Conservation (phyloP, 2,113 vertebrate species). For the Sinocyclocheilus anophthalmus region DNA sequence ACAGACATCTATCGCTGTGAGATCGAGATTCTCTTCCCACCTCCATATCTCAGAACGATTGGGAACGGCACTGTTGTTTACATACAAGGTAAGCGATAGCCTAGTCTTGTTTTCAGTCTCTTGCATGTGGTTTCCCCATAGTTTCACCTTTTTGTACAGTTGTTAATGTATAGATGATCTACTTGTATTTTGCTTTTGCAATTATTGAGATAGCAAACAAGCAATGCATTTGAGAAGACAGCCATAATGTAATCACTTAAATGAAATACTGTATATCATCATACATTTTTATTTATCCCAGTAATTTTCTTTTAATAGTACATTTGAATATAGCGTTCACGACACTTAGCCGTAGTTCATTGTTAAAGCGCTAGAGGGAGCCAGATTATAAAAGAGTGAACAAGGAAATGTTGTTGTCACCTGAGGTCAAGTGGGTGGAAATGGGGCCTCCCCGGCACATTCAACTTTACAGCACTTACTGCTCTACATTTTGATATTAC, state of each 20-base stretch:
- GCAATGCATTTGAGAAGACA: background rate
- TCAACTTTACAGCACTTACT: constrained; percentile 18
- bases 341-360: background rate
- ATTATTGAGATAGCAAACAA: background rate
- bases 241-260: background rate
- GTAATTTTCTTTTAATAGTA: background rate
- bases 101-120: background rate
- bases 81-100: constrained; percentile 61
- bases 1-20: constrained; percentile 72
- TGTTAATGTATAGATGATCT: background rate
- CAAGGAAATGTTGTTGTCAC: constrained; percentile 15
- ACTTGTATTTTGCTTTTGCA: background rate
- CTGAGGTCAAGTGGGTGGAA: constrained; percentile 33
- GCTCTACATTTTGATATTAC: constrained; percentile 32
- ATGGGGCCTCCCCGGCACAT: constrained; percentile 44
- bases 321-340: background rate
- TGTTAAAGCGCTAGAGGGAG: constrained; percentile 43
- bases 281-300: background rate
- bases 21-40: constrained; percentile 67
- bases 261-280: background rate
- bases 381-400: background rate
- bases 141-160: background rate
- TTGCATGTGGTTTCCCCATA: background rate
- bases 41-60: constrained; percentile 59
- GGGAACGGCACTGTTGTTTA: constrained; percentile 72